Base-by-base conservation (phyloP, 2,797 vertebrate species). In the Octomys mimax region DNA sequence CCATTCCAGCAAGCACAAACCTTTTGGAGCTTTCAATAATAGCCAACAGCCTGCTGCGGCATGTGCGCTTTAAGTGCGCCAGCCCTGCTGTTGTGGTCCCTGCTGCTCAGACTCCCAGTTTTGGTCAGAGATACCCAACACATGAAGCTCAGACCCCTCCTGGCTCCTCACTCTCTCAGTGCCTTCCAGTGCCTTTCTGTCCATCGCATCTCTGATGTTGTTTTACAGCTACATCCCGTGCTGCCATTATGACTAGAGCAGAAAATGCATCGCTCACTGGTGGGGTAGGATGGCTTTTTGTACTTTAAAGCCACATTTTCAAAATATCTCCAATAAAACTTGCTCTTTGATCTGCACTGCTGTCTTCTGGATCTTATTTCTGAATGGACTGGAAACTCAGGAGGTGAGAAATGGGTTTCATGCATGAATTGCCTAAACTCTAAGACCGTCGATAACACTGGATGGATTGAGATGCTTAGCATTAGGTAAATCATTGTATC, bases 371-470 rank as follows among this genome's bases (percentile, higher is more conserved):
- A 26, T 78, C 64, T 95, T 92, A 95, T 89, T 92, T 96, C 82
- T 87, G 39, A 94, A 87, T 87, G 95, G 66, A 95, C 85, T 97
- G 42, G 46, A 91, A 87, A 68, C 26, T 89, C 71, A 81, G 24
- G 49, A 91, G 33, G 14, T 49, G 21, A 87, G 89, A 33, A 94
- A 85, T 87, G 31, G 39, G 57, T 33, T 94, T 95, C 92, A 92
- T 87, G 91, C 95, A 96, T 94, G 93, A 91, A 96, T 95, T 26
- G 1, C 8, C 39, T 91, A 95, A 95, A 91, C 13, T 62, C 71
- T 87, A 88, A 95, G 5, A 89, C 26, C 52, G 73, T 81, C 89
- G 62, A 89, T 68, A 91, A 95, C 19, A 92, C 46, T 87, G 1
- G 87, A 68, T 97, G 71, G 16, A 95, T 87, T 62, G 52, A 96